phyloP scores from a whole-genome alignment of 2,797 vertebrate species.

The Lacerta viridis region DNA sequence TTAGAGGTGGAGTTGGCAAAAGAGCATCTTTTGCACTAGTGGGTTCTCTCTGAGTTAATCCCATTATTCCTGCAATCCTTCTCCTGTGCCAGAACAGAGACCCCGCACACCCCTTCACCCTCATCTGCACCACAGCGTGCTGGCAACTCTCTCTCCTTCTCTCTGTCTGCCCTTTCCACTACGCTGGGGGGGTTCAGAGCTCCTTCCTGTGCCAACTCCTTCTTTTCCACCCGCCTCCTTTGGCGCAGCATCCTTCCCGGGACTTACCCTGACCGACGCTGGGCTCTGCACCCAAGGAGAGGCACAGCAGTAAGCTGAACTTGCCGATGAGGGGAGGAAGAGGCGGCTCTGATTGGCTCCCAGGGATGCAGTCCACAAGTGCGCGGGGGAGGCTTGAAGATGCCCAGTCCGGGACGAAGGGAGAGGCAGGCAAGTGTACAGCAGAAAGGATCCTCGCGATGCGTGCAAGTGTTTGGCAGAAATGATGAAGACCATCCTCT shows the following conservation, averaged over 20 bases:
- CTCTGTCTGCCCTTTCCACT: neutral
- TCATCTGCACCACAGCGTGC: neutral
- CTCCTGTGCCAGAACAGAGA: neutral
- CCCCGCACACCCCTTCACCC: neutral
- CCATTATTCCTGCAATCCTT: neutral
- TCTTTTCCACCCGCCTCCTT: neutral
- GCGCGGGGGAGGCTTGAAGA: neutral
- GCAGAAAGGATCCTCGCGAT: too few species aligned
- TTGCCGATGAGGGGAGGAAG: neutral
- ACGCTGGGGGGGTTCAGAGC: neutral
- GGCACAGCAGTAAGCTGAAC: neutral
- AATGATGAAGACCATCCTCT: neutral
- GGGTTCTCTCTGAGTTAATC: neutral
- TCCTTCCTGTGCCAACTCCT: neutral
- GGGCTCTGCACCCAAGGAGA: neutral
- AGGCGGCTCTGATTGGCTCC: constrained; percentile 5
- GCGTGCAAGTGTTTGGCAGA: neutral
- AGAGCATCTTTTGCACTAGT: neutral
- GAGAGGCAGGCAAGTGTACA: neutral
- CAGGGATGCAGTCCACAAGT: neutral
- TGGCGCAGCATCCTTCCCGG: neutral
- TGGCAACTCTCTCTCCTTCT: neutral
- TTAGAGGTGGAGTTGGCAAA: neutral
- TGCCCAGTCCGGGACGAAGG: neutral
- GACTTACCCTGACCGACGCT: neutral